Percentiles rank a stretch among this genome's conserved stretches.
phyloP scores from a whole-genome alignment of 2,888 invertebrate genomes.

The Eulithis testata region DNA sequence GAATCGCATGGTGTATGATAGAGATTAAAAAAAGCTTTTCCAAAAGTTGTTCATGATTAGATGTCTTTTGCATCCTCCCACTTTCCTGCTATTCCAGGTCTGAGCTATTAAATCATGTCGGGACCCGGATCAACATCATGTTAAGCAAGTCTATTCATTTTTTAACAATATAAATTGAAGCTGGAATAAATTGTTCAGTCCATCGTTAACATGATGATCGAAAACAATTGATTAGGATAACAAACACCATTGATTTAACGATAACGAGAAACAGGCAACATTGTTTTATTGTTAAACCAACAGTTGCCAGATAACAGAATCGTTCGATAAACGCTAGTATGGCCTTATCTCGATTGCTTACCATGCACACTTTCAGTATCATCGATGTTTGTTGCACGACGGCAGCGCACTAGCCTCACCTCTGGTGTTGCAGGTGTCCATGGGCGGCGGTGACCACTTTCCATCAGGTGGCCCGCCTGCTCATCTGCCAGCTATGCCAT shows the following conservation, averaged over 20 bases:
- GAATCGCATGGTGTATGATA: neutral
- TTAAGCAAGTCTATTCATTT: neutral
- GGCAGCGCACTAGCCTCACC: too few relatives aligned
- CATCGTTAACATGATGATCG: neutral
- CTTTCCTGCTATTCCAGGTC: too few relatives aligned
- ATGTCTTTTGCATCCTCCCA: too few relatives aligned
- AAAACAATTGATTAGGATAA: conserved; percentile 21
- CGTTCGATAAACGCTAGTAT: conserved; percentile 27
- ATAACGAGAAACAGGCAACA: conserved; percentile 23
- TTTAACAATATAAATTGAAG: neutral
- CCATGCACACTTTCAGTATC: conserved; percentile 35
- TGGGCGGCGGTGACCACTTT: too few relatives aligned
- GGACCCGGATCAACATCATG: neutral
- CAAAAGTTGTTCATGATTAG: neutral
- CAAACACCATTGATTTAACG: conserved; percentile 25
- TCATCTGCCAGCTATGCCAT: too few relatives aligned
- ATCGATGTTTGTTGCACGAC: conserved; percentile 27
- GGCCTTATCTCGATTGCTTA: conserved; percentile 35
- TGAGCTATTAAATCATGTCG: neutral
- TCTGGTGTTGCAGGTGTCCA: too few relatives aligned
- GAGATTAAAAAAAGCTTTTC: neutral
- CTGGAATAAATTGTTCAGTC: too few relatives aligned
- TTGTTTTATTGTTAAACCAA: conserved; percentile 34
- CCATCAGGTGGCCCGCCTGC: too few relatives aligned
- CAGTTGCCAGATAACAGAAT: conserved; percentile 30